phyloP scores from a whole-genome alignment of 2,797 vertebrate species.

The Pangasius larnaudii region DNA sequence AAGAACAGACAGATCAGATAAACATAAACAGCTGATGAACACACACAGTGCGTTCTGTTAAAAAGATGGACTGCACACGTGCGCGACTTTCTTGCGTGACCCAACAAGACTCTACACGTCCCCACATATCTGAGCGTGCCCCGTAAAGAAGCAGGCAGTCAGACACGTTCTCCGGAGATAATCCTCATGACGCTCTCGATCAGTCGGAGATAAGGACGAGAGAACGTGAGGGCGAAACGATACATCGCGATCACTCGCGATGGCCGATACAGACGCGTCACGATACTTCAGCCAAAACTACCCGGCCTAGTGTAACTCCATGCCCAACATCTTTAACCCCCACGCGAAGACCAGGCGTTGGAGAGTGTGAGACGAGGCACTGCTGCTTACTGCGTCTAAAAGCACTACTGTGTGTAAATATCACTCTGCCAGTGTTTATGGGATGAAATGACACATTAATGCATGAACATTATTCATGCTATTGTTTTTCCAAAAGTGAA shows the following conservation, averaged over 20 bases:
- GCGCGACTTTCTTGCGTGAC: not conserved
- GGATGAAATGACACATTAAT: not conserved
- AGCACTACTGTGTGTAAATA: not conserved
- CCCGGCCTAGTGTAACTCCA: not conserved
- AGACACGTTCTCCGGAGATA: conserved; percentile 5
- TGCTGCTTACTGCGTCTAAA: not conserved
- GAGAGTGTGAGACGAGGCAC: too few relatives aligned
- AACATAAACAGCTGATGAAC: not conserved
- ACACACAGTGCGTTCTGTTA: not conserved
- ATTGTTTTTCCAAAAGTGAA: not conserved
- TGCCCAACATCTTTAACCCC: not conserved
- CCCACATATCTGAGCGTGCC: conserved; percentile 53
- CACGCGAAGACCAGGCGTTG: not conserved
- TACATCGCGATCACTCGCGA: not conserved
- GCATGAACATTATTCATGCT: not conserved
- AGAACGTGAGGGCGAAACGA: not conserved
- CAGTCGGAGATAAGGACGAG: not conserved
- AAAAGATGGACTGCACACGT: not conserved
- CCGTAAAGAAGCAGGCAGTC: conserved; percentile 41
- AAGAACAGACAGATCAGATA: not conserved
- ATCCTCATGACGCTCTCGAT: not conserved
- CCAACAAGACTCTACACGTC: conserved; percentile 73
- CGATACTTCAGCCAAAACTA: not conserved
- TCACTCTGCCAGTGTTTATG: not conserved
- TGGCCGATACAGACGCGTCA: not conserved